These are phyloP conservation scores for Dasyurus viverrinus DNA, from an alignment of 2,113 vertebrate species.

Conservation along the genomic window DNA sequence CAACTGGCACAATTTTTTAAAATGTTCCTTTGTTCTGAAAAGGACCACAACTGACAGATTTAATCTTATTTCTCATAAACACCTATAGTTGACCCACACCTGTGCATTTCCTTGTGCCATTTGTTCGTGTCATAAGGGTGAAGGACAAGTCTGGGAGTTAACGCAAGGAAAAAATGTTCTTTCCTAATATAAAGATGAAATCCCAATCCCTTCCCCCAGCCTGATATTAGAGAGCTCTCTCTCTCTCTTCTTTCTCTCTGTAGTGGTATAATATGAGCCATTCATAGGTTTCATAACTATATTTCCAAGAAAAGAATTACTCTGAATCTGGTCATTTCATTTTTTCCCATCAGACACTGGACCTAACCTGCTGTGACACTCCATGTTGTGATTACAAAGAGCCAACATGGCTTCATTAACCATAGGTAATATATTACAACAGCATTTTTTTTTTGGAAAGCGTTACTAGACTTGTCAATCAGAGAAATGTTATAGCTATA, in stretches of 20 bases:
- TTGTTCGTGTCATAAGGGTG: neutral
- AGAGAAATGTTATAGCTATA: neutral
- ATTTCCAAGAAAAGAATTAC: neutral
- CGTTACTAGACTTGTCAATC: neutral
- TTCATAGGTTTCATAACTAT: neutral
- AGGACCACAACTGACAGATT: neutral
- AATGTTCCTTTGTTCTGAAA: neutral
- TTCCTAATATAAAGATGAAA: neutral
- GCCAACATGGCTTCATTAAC: neutral
- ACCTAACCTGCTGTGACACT: neutral
- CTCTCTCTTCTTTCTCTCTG: neutral
- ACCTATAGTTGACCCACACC: neutral
- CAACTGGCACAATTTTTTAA: neutral
- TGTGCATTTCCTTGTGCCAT: neutral
- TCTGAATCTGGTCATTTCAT: neutral
- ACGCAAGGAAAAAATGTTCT: neutral
- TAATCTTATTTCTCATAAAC: neutral
- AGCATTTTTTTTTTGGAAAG: neutral
- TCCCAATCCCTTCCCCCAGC: neutral
- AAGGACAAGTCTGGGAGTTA: neutral
- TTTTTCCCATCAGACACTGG: neutral
- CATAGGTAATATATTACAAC: neutral
- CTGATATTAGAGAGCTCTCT: neutral
- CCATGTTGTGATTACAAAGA: neutral
- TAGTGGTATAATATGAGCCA: neutral